Evolutionary conservation across 2,113 vertebrate species (phyloP), one percentile per base, ranked within the genome.

Genomic region (Hippopotamus amphibius): DNA sequence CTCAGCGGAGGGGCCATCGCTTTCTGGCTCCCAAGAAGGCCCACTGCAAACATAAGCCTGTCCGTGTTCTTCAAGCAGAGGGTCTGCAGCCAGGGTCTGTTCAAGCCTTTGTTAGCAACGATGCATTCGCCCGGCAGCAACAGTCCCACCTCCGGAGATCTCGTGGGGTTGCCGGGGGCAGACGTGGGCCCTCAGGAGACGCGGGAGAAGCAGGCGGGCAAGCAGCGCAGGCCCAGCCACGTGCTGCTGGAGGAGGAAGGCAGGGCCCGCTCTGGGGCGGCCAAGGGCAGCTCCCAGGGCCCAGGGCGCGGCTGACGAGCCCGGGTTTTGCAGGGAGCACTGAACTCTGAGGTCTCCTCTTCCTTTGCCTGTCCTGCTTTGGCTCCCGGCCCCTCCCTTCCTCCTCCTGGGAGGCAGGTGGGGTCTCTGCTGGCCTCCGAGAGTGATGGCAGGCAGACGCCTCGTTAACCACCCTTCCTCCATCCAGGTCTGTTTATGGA

Each of bases 151-250:
- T 24, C 0, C 0, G 11, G 30, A 81, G 94, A 19, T 19, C 76
- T 53, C 26, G 37, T 1, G 1, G 16, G 6, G 57, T 28, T 5
- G 1, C 71, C 6, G 7, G 22, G 71, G 21, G 46, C 6, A 21
- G 57, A 46, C 17, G 1, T 0, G 0, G 61, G 37, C 7, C 59
- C 57, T 46, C 22, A 28, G 55, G 43, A n/a, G 30, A 43, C 81
- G 22, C n/a, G 0, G 50, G 79, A 17, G 41, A 46, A 46, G 37
- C 48, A 61, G 28, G 50, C 13, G 7, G 30, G 24, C 1, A 10
- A 43, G 59, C 0, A 9, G 57, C 41, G 11, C 0, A 0, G 41
- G 57, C 24, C 65, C 13, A 4, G 10, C n/a, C 4, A 9, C 0
- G 0, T 14, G 50, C 3, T 6, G 9, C 77, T 17, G 19, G 1